Evolutionary conservation across 2,113 vertebrate genomes (phyloP).

Genomic region (Empidonax traillii): DNA sequence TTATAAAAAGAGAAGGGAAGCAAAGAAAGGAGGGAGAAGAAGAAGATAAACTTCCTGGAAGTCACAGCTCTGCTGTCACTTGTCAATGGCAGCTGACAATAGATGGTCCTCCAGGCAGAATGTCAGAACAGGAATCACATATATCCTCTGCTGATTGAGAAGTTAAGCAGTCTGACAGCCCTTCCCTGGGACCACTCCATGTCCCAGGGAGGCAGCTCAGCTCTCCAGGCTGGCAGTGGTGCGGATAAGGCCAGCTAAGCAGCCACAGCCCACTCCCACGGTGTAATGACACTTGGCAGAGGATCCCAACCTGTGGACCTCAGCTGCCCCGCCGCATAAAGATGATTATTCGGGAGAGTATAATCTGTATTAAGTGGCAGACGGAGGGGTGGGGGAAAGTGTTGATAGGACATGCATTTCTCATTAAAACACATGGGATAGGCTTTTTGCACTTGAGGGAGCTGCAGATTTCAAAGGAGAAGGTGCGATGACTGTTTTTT

Average conservation of each 20-base stretch:
- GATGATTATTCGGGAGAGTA: constrained; percentile 77
- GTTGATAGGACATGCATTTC: constrained; percentile 1
- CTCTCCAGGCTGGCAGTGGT: not conserved
- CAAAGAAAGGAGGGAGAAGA: not conserved
- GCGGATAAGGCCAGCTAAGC: not conserved
- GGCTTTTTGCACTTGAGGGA: not conserved
- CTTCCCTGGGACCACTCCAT: not conserved
- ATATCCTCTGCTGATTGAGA: not conserved
- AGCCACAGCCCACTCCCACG: constrained; percentile 10
- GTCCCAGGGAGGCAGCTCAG: not conserved
- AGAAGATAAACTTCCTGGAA: constrained; percentile 54
- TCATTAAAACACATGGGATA: not conserved
- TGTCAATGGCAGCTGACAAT: constrained; percentile 48
- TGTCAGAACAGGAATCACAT: constrained; percentile 30
- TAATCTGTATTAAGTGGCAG: constrained; percentile 73
- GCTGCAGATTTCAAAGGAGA: not conserved
- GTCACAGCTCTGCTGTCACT: constrained; percentile 53
- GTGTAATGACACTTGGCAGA: constrained; percentile 60
- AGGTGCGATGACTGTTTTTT: not conserved
- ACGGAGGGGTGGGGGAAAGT: constrained; percentile 28
- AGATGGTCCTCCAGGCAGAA: constrained; percentile 36
- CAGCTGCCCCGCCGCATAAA: constrained; percentile 76
- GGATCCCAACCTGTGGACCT: constrained; percentile 70
- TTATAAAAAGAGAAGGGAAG: not conserved
- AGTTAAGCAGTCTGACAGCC: not conserved